phyloP scores from a whole-genome alignment of 2,797 vertebrate species.

The Eptatretus atami region DNA sequence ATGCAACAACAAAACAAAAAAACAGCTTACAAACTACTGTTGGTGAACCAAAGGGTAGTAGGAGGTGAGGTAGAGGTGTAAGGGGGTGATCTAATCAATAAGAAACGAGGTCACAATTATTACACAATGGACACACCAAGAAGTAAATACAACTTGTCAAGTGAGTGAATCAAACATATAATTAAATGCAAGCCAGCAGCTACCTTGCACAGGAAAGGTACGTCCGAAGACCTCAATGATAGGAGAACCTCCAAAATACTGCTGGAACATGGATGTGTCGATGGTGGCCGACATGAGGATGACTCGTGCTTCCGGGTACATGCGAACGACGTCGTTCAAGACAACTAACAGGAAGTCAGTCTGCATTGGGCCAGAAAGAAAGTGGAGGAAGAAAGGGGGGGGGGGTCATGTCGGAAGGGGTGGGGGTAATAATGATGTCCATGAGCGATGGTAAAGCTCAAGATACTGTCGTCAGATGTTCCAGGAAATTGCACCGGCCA shows the following conservation, averaged over 20 bases:
- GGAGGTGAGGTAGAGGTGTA: background rate
- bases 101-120: too few relatives aligned
- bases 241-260: slow-evolving; percentile 75
- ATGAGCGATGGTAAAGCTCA: background rate
- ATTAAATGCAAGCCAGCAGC: background rate
- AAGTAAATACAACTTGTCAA: too few relatives aligned
- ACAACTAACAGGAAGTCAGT: slow-evolving; percentile 88
- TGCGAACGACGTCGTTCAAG: slow-evolving; percentile 49
- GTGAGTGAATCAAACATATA: too few relatives aligned
- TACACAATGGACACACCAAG: too few relatives aligned
- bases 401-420: too few relatives aligned
- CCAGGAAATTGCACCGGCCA: background rate
- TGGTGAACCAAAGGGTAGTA: background rate
- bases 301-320: slow-evolving; percentile 47
- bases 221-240: slow-evolving; percentile 66
- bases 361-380: slow-evolving; percentile 14
- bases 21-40: background rate
- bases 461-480: background rate
- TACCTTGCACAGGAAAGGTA: slow-evolving; percentile 54
- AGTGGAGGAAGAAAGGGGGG: too few relatives aligned
- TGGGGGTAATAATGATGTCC: background rate
- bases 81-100: background rate
- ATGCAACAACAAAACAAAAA: too few relatives aligned
- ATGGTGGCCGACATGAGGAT: slow-evolving; percentile 94
- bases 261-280: slow-evolving; percentile 73